These are phyloP conservation scores for Troides helena DNA, from an alignment of 2,888 invertebrate genomes.

Conservation along the genomic window DNA sequence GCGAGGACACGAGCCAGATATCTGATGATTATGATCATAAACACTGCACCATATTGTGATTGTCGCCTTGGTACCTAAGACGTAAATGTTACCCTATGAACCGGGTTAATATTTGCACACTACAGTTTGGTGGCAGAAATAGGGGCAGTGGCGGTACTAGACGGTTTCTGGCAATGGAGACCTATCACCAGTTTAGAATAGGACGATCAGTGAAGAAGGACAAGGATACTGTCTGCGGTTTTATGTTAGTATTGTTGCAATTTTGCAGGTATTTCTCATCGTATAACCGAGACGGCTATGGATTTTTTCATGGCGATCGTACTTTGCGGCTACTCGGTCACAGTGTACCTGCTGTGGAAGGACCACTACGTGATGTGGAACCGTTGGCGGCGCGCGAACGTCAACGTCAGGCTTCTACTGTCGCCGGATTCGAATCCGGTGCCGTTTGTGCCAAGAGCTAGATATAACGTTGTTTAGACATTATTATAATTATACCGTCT, in stretches of 20 bases:
- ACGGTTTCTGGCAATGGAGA: no score
- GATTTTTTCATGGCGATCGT: conserved; percentile 83
- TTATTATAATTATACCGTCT: conserved; percentile 12
- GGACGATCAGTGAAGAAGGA: no score
- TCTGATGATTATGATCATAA: no score
- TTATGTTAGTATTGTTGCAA: background rate
- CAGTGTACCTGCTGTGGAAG: conserved; percentile 82
- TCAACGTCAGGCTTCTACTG: conserved; percentile 81
- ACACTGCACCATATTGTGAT: no score
- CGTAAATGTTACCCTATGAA: no score
- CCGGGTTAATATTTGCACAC: no score
- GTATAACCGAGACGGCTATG: conserved; percentile 82
- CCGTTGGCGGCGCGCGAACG: conserved; percentile 83
- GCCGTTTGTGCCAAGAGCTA: conserved; percentile 64
- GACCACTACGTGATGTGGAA: conserved; percentile 86
- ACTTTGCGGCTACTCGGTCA: conserved; percentile 82
- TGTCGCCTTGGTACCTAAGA: no score
- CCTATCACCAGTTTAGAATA: no score
- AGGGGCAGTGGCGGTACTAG: no score
- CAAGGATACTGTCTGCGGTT: no score
- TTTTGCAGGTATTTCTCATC: conserved; percentile 70
- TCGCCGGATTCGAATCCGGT: conserved; percentile 74
- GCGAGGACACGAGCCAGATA: no score
- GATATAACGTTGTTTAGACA: conserved; percentile 65
- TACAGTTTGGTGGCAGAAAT: no score